Percentiles rank a stretch among this genome's conserved stretches.
Conservation (phyloP, 2,888 invertebrate genomes). For the Cabera pusaria region DNA sequence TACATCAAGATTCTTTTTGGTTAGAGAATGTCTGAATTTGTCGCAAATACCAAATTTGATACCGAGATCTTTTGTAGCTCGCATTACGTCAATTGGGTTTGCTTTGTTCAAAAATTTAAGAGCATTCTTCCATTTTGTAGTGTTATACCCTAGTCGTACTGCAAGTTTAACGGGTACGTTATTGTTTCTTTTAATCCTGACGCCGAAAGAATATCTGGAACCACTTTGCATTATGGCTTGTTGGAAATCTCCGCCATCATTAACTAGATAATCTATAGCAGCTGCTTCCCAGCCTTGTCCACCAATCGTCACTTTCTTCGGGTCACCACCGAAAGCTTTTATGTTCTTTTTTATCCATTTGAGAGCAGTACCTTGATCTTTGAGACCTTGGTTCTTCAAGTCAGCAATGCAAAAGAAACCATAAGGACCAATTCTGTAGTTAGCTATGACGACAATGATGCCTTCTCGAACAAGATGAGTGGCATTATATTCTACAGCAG, state of each 20-base stretch:
- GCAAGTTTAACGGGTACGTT: constrained; percentile 47
- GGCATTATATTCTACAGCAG: constrained; percentile 48
- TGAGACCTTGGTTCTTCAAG: constrained; percentile 55
- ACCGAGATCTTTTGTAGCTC: constrained; percentile 35
- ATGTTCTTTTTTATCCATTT: constrained; percentile 60
- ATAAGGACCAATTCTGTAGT: constrained; percentile 63
- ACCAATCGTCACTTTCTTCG: constrained; percentile 50
- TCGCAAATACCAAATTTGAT: constrained; percentile 41
- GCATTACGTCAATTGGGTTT: constrained; percentile 43
- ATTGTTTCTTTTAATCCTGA: constrained; percentile 40
- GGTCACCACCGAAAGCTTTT: constrained; percentile 54
- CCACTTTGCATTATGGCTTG: constrained; percentile 59
- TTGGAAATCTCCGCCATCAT: constrained; percentile 47
- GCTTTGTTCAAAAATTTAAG: constrained; percentile 40
- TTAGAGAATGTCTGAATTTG: constrained; percentile 10
- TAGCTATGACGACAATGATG: constrained; percentile 50
- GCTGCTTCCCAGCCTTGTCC: constrained; percentile 63
- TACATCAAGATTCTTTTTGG: constrained; percentile 40
- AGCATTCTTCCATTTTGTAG: constrained; percentile 37
- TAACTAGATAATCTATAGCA: constrained; percentile 53
- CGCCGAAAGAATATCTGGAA: constrained; percentile 38
- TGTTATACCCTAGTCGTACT: constrained; percentile 40
- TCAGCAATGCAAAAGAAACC: constrained; percentile 62
- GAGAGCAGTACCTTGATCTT: constrained; percentile 57
- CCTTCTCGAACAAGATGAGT: constrained; percentile 49